phyloP scores from a whole-genome alignment of 2,113 vertebrate genomes.

The Plecturocebus donacophilus region DNA sequence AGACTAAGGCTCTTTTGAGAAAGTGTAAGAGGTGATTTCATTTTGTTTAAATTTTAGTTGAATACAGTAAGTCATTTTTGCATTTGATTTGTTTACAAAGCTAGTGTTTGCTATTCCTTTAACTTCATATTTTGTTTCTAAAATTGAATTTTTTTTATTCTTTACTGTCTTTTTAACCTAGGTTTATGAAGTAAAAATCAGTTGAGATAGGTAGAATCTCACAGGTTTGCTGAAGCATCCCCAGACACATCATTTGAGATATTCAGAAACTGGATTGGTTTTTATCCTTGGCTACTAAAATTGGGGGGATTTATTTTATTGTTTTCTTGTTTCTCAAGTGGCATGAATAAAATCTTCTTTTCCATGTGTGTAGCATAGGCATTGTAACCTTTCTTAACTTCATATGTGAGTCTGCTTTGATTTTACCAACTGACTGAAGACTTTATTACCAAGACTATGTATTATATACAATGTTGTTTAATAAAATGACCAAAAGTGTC shows the following conservation, averaged over 20 bases:
- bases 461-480: constrained; percentile 1
- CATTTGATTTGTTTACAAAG: constrained; percentile 1
- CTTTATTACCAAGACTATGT: background rate
- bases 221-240: background rate
- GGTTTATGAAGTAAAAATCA: constrained; percentile 47
- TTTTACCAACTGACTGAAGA: background rate
- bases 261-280: background rate
- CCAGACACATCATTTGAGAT: background rate
- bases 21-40: constrained; percentile 1
- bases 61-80: background rate
- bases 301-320: background rate
- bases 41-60: constrained; percentile 24
- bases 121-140: constrained; percentile 28
- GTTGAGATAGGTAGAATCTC: background rate
- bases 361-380: background rate
- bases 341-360: background rate
- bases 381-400: background rate
- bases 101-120: background rate
- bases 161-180: constrained; percentile 1
- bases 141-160: constrained; percentile 30
- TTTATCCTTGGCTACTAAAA: background rate
- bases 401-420: background rate
- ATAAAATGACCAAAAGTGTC: background rate
- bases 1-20: background rate
- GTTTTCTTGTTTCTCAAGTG: background rate